Evolutionary conservation across 1,140 invertebrate genomes (phyloP).

Genomic region (Tachypleus tridentatus): DNA sequence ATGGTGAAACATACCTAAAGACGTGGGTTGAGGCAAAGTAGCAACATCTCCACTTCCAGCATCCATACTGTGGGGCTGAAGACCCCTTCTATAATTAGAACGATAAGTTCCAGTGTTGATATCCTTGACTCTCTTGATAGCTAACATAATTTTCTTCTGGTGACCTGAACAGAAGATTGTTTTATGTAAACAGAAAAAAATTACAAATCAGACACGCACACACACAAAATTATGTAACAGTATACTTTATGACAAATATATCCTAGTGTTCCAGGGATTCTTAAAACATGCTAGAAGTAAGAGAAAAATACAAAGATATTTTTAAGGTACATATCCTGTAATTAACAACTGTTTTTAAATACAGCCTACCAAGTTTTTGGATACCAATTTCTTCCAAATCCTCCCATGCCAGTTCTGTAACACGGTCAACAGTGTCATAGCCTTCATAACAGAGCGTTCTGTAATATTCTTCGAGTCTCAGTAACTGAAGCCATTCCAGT

Average conservation of each 20-base stretch:
- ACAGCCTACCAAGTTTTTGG: constrained; percentile 38
- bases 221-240: too few species aligned
- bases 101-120: constrained; percentile 18
- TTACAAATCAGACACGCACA: too few species aligned
- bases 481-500: constrained; percentile 82
- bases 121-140: constrained; percentile 93
- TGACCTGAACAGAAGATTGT: constrained; percentile 53
- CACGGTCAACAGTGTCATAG: constrained; percentile 73
- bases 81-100: constrained; percentile 12
- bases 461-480: constrained; percentile 83
- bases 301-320: too few species aligned
- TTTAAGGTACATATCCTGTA: too few species aligned
- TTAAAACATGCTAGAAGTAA: too few species aligned
- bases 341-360: too few species aligned
- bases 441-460: constrained; percentile 78
- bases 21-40: constrained; percentile 9
- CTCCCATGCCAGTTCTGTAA: constrained; percentile 91
- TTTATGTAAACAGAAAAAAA: too few species aligned
- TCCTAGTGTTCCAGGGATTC: too few species aligned
- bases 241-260: too few species aligned
- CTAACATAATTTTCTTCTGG: constrained; percentile 94
- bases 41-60: neutral
- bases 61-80: neutral
- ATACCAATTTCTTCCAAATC: constrained; percentile 99
- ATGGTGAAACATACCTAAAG: constrained; percentile 7